A percentile compares a stretch with the other conserved stretches of the same genome.
Evolutionary conservation across 2,113 vertebrate species (phyloP).

Genomic region (Notothenia coriiceps): DNA sequence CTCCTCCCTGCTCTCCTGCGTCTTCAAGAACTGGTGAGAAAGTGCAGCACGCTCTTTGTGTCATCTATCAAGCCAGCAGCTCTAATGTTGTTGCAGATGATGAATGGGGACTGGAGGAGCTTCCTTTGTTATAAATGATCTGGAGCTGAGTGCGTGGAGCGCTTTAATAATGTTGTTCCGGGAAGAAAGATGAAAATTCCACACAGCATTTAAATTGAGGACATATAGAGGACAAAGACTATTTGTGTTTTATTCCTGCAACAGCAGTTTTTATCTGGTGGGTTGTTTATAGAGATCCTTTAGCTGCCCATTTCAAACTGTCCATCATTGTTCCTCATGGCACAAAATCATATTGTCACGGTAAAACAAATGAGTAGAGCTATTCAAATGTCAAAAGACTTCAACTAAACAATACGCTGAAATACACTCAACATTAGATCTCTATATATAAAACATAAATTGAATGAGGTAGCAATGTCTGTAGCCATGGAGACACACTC

Average conservation of each 20-base stretch:
- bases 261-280: not conserved
- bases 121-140: conserved; percentile 45
- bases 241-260: conserved; percentile 24
- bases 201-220: conserved; percentile 50
- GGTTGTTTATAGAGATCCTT: conserved; percentile 15
- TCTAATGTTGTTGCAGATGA: conserved; percentile 43
- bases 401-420: not conserved
- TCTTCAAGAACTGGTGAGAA: conserved; percentile 94
- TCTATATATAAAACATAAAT: not conserved
- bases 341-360: too few relatives aligned
- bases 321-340: too few relatives aligned
- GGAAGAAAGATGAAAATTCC: conserved; percentile 14
- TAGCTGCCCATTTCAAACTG: too few relatives aligned
- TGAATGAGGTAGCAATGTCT: not conserved
- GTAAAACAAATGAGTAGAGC: too few relatives aligned
- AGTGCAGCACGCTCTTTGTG: conserved; percentile 9
- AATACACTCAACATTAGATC: not conserved
- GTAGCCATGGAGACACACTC: conserved; percentile 2
- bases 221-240: conserved; percentile 11
- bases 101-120: conserved; percentile 25
- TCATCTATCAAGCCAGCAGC: conserved; percentile 22
- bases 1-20: conserved; percentile 94
- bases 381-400: not conserved
- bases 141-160: conserved; percentile 41
- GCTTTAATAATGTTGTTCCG: conserved; percentile 23